phyloP scores from a whole-genome alignment of 2,797 vertebrate species.

The Trachops cirrhosus region DNA sequence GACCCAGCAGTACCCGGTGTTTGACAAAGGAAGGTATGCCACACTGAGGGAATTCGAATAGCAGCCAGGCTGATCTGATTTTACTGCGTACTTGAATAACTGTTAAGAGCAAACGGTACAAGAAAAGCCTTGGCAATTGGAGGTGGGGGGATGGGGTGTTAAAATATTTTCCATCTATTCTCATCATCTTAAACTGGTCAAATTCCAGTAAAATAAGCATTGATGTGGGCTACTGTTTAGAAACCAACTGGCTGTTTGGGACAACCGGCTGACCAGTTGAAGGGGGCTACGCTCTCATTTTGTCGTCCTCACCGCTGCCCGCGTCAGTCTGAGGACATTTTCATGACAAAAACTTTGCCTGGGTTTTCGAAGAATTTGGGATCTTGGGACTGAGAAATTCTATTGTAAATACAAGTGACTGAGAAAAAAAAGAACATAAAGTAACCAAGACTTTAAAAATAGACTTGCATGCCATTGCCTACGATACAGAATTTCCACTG shows the following conservation, averaged over 20 bases:
- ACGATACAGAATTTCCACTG: not conserved
- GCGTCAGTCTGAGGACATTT: not conserved
- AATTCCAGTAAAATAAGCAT: not conserved
- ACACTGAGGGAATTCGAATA: not conserved
- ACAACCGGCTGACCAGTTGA: accelerated
- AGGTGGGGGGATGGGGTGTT: accelerated
- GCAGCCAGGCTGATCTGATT: not conserved
- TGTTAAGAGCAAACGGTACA: not conserved
- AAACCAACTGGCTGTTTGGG: not conserved
- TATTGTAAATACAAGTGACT: not conserved
- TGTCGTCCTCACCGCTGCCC: not conserved
- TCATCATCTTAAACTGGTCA: not conserved
- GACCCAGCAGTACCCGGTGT: not conserved
- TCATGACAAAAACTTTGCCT: not conserved
- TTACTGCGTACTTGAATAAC: not conserved
- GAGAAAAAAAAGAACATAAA: not conserved
- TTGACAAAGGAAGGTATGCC: not conserved
- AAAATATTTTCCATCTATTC: not conserved
- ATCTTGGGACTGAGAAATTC: not conserved
- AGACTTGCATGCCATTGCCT: not conserved
- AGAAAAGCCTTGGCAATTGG: not conserved
- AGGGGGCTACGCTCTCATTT: not conserved
- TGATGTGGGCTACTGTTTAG: not conserved
- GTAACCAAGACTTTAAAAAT: not conserved
- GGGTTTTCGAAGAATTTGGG: not conserved